Conservation (phyloP, 2,888 invertebrate species). For the Corbicula japonica region DNA sequence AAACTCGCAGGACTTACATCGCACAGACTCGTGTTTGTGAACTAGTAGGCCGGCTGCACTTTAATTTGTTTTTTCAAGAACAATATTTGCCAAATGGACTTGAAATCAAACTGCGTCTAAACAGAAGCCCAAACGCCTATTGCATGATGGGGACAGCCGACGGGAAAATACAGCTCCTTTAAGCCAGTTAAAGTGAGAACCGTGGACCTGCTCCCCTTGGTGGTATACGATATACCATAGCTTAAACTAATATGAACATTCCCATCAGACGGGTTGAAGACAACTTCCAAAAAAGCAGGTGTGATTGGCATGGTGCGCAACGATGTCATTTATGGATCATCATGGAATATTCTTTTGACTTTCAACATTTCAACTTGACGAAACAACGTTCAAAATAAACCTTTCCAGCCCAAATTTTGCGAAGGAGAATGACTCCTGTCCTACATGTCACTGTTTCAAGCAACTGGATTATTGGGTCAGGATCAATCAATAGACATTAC, state of each 20-base stretch:
- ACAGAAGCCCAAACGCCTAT: neutral
- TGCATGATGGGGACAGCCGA: neutral
- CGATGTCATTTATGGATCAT: neutral
- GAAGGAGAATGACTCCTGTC: neutral
- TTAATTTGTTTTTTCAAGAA: constrained; percentile 26
- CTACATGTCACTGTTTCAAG: constrained; percentile 11
- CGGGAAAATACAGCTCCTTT: neutral
- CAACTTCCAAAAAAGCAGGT: neutral
- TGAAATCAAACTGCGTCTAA: constrained; percentile 3
- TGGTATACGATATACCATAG: constrained; percentile 1
- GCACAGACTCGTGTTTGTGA: neutral
- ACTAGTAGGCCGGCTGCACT: constrained; percentile 21
- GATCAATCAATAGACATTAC: neutral
- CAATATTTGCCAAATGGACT: constrained; percentile 33
- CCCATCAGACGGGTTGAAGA: neutral
- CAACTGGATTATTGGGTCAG: neutral
- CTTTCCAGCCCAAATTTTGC: neutral
- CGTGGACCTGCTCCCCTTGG: constrained; percentile 1
- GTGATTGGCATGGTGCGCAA: neutral
- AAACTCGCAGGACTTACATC: neutral
- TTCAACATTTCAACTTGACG: constrained; percentile 1
- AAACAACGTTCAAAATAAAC: neutral
- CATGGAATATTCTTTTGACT: constrained; percentile 7
- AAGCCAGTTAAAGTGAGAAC: neutral
- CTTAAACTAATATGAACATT: neutral